Evolutionary conservation across 64 coral and sea anemone species (phyloP), one percentile per base, ranked within the genome.

Genomic region (Hydrozoanthus tunicans): DNA sequence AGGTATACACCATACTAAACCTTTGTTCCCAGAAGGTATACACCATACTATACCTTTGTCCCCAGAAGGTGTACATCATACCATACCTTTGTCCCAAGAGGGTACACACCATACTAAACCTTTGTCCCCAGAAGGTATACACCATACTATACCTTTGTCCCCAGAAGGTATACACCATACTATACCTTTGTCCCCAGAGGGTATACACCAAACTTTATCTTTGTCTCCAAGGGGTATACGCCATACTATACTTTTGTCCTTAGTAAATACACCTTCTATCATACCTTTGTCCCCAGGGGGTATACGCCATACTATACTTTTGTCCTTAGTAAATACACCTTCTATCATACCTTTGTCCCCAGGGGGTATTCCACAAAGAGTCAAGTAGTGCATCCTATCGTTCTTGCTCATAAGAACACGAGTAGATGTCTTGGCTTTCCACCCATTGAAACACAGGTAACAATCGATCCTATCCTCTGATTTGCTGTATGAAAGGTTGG

Each of bases 361-460:
- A 58, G 94, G 94, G 53, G 90, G 90, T 56, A 96, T 93, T 13
- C 94, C 94, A 93, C 94, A 96, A 6, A 96, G 64, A 1, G 93
- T 84, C 73, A 80, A 78, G 57, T 94, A 97, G 57, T 97, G 95
- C 24, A 91, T 82, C 70, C 91, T 97, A 54, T 97, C 95, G 86
- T 92, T 91, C 32, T 89, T 97, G 61, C 90, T 83, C 68, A 93
- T 91, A 14, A 94, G 78, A 58, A 92, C 69, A 69, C 95, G 89
- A 80, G 73, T 94, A 25, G 95, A 97, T 3, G 93, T 93, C 82
- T 90, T 93, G 54, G 95, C 95, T 92, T 97, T 97, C 95, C 95
- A 97, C 25, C 95, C 95, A 97, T 93, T 94, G 69, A 94, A 92
- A 63, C 83, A 72, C 59, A 97, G 14, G 9, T 73, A 27, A 66